Evolutionary conservation across 2,888 invertebrate species (phyloP), one percentile per base, ranked within the genome.

Genomic region (Papilio gigon): DNA sequence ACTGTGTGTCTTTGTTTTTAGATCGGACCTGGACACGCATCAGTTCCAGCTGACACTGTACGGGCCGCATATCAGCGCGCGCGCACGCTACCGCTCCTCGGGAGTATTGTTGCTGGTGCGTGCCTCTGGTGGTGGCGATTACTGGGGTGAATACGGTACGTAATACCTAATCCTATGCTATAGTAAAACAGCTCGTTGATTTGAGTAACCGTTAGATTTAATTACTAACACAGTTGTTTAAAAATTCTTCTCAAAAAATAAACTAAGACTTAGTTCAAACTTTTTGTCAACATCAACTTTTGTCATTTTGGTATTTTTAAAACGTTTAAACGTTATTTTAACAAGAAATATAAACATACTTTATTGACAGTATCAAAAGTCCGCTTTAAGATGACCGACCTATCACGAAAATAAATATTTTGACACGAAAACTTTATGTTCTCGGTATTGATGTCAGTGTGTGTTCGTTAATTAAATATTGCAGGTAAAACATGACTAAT

Each of bases 81-180:
- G 93, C 78, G 96, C 97, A 0, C 95, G 95, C 77, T 97, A 97
- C 87, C 94, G 95, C 75, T 97, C 97, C 22, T 95, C 95, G 8
- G 97, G 97, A 8, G 93, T 96, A 8, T 90, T 97, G 67, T 94
- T 97, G 75, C 92, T 97, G 71, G 95, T 97, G 0, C 95, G 96
- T 76, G 97, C 97, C 8, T 95, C 96, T 0, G 97, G 97, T 4
- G 96, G 96, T 62, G 97, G 97, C 4, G 96, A 97, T 82, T 97
- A 97, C 85, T 97, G 97, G 97, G 97, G 97, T 68, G 96, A 97
- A 88, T 97, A 97, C 79, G 96, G 97, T 97, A 82, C 74, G 80
- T 69, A 25, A n/a, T 9, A 6, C 9, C 1, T 5, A 12, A 1
- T 9, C 9, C 4, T 0, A 35, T 17, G 14, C 17, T 11, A 11